A percentile compares a stretch with the other conserved stretches of the same genome.
These are phyloP conservation scores for Micoletzkya japonica DNA, from an alignment of 2,888 invertebrate species.

Conservation along the genomic window DNA sequence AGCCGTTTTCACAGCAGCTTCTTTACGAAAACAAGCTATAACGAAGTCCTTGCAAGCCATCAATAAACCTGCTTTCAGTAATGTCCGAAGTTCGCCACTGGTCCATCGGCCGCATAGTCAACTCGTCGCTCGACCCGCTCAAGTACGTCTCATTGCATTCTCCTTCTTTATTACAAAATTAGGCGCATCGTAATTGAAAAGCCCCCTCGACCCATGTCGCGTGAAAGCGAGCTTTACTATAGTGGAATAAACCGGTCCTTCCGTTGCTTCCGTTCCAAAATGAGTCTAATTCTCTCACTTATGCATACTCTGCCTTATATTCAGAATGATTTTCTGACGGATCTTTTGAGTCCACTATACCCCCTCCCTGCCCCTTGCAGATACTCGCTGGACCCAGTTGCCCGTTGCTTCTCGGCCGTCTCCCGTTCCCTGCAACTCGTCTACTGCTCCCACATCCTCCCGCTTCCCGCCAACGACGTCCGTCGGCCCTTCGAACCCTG, in stretches of 20 bases:
- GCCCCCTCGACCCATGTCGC: no score
- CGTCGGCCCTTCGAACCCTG: constrained; percentile 46
- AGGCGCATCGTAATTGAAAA: no score
- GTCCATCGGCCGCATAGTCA: constrained; percentile 83
- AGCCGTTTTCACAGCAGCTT: background rate
- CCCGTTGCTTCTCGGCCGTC: constrained; percentile 66
- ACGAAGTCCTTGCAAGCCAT: no score
- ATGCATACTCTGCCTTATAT: no score
- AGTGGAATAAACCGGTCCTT: no score
- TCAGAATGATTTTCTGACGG: no score
- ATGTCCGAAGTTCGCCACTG: constrained; percentile 79
- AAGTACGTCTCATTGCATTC: constrained; percentile 5
- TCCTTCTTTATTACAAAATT: no score
- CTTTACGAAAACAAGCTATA: no score
- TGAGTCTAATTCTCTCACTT: no score
- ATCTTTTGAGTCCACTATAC: background rate
- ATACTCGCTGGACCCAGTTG: constrained; percentile 37
- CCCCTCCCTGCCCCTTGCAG: background rate
- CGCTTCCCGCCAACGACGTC: constrained; percentile 34
- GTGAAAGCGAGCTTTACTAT: no score
- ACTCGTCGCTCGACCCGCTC: constrained; percentile 84
- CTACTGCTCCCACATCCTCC: constrained; percentile 53
- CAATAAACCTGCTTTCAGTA: constrained; percentile 67
- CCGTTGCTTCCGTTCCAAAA: no score
- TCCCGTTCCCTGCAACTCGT: constrained; percentile 60